Evolutionary conservation across 2,888 invertebrate genomes (phyloP), one percentile per base, ranked within the genome.

Genomic region (Tinea pellionella): DNA sequence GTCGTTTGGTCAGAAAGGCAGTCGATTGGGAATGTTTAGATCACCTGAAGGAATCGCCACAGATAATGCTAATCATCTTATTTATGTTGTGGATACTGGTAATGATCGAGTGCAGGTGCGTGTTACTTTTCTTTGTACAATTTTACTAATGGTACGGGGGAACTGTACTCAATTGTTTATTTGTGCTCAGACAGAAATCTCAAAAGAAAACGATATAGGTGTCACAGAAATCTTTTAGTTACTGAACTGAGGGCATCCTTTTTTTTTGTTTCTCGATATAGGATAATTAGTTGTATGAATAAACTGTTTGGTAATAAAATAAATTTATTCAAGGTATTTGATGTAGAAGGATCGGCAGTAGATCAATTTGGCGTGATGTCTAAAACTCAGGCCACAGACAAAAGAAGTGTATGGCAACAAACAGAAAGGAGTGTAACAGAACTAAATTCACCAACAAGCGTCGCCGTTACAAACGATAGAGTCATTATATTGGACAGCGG

Each of bases 81-180:
- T 94, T 13, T 92, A 93, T 65, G 90, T 94, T 0, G 93, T 92
- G 57, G 94, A 95, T 69, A 93, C 93, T 61, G 94, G 94, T 62
- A 94, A 94, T 69, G 92, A 94, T 69, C 85, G 94, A 61, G 85
- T 91, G 4, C 87, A 91, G 74, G 88, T 86, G 68, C 64, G 62
- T 59, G 56, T 56, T 24, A 3, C 32, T 24, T 24, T 42, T n/a
- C n/a, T 24, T 24, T 24, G 6, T 3, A 24, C 24, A 3, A 24
- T 6, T 3, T 24, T 24, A 24, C 24, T 1, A 42, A 1, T 16
- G 24, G 3, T 24, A 24, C n/a, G n/a, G n/a, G n/a, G n/a, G n/a
- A n/a, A n/a, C 6, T 24, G 6, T 24, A 6, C 24, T 3, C 2
- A 6, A 24, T 24, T 24, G 6, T 24, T 24, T 24, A 24, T 24